These are phyloP conservation scores for Charina bottae DNA, from an alignment of 2,113 vertebrate species.

Conservation along the genomic window DNA sequence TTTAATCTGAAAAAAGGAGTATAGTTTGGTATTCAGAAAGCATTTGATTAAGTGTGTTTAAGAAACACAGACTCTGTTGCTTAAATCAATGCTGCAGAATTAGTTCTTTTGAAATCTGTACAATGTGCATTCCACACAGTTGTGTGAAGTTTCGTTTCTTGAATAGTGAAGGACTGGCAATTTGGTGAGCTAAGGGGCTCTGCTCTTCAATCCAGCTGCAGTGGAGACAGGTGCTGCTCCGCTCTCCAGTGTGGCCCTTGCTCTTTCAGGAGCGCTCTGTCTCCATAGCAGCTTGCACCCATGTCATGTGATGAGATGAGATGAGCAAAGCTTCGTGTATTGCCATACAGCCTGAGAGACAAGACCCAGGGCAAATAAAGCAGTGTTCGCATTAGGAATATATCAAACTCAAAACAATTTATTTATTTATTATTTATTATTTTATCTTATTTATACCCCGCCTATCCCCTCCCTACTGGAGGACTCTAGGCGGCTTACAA, in stretches of 20 bases:
- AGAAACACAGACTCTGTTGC: constrained; percentile 35
- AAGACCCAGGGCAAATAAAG: constrained; percentile 16
- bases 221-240: constrained; percentile 13
- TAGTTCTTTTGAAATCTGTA: constrained; percentile 47
- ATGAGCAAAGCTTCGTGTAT: background rate
- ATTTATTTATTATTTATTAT: no score
- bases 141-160: constrained; percentile 45
- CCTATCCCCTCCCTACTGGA: no score
- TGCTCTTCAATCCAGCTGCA: constrained; percentile 38
- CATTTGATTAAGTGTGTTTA: constrained; percentile 39
- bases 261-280: background rate
- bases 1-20: constrained; percentile 31
- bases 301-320: background rate
- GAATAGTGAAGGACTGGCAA: constrained; percentile 37
- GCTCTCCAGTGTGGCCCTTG: constrained; percentile 25
- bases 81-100: constrained; percentile 57
- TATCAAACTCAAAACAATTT: background rate
- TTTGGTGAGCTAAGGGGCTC: constrained; percentile 40
- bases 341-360: constrained; percentile 14
- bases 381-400: background rate
- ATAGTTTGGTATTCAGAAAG: constrained; percentile 21
- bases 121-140: constrained; percentile 38
- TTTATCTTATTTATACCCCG: no score
- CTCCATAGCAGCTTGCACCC: background rate
- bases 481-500: no score